Base-by-base conservation (phyloP, 2,888 invertebrate species). In the Eugnorisma glareosa region DNA sequence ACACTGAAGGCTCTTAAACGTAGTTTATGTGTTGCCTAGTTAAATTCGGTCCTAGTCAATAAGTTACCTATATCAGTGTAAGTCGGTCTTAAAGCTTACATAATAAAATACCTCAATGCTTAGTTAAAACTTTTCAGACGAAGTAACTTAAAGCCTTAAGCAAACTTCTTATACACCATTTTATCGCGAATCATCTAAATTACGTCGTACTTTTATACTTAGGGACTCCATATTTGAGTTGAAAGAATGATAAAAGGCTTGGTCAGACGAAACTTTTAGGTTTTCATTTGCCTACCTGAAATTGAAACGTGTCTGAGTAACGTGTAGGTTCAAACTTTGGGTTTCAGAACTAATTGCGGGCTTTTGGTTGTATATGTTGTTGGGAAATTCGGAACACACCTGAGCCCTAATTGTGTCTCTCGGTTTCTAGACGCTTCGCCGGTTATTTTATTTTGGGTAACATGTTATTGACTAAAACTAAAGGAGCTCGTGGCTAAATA, bases 111-210 rank as follows among this genome's bases (percentile, higher is more conserved):
- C n/a, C 11, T 35, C 28, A 61, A 61, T 48, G 15, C 67, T 70
- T 28, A 63, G 67, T 77, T 43, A 28, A 72, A 81, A 81, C 77
- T 72, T 81, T 72, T 45, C 51, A 72, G 82, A 68, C 40, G 43
- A 66, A 51, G n/a, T 54, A 67, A 45, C 51, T 37, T 35, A 18
- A 57, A 48, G 15, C 48, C 40, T 66, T 51, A 11, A 43, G n/a
- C 35, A 59, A 80, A 74, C n/a, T 31, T 75, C 66, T 81, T 48
- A 28, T n/a, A 51, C 35, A 43, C 11, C 59, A 48, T 67, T 81
- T 70, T 71, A 81, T 82, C 77, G n/a, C 54, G 15, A 70, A 82
- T 77, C 77, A 73, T 73, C 69, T 51, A 78, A 78, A 78, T 81
- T 70, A 70, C 68, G 35, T 54, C 40, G n/a, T 61, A 40, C 67